Evolutionary conservation across 92 coral and sea anemone genomes (phyloP), one percentile per base, ranked within the genome.

Genomic region (Micromussa lordhowensis): DNA sequence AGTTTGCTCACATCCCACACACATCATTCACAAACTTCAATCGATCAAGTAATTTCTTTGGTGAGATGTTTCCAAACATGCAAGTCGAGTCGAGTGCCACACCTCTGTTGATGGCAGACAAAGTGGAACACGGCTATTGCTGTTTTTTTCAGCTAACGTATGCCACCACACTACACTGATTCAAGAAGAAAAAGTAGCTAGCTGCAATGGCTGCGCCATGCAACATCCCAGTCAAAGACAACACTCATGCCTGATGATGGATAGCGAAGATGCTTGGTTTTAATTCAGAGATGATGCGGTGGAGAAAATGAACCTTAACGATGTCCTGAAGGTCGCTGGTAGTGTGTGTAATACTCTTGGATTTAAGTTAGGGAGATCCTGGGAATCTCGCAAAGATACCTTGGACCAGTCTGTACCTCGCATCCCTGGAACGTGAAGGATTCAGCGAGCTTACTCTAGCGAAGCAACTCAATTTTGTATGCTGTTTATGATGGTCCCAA

Each of bases 211-310:
- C 16, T 89, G 78, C 63, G 78, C 70, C 26, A 36, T 82, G 2
- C 87, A 75, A 73, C 82, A 83, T 40, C 79, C 88, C 48, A 89
- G 92, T 70, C 88, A 89, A 82, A 75, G 82, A 61, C 31, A 63
- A 29, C 83, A 89, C 68, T 40, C 38, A 0, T 89, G 92, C 40
- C 24, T 89, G 51, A 83, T 83, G 84, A 78, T 83, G 85, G 81
- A 84, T 19, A 85, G 61, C 30, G 92, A 90, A 68, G 89, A 88
- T n/a, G 92, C 84, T 2, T 89, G 92, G 88, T 44, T 71, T 30
- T 54, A 34, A 3, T 74, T 75, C 76, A 78, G 82, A 34, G 88
- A 89, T 73, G 82, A 84, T 26, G 88, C 79, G 7, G n/a, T 58
- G 22, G 80, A 90, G 79, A 51, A 74, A 73, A 79, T 89, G 5